phyloP scores from a whole-genome alignment of 2,797 vertebrate genomes.

The Myiothlypis chrysogaster region DNA sequence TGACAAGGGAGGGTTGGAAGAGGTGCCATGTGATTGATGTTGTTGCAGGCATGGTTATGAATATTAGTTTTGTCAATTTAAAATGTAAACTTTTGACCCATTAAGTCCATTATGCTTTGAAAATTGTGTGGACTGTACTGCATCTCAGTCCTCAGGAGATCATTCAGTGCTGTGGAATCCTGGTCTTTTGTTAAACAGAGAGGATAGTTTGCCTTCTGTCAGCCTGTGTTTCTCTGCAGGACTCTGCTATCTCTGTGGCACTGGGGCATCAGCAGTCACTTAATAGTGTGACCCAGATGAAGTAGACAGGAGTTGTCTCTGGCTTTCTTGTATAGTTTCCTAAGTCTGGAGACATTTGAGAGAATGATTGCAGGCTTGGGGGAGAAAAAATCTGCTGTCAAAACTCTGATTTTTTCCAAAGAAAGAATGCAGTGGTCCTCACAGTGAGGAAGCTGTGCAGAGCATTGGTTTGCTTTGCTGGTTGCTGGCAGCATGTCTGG shows the following conservation, averaged over 20 bases:
- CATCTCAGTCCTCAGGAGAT: not conserved
- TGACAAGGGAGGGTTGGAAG: not conserved
- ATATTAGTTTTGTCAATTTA: not conserved
- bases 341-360: not conserved
- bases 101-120: not conserved
- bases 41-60: not conserved
- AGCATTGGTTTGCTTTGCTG: not conserved
- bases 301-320: not conserved
- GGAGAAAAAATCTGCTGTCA: not conserved
- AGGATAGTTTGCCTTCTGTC: not conserved
- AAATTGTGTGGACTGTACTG: not conserved
- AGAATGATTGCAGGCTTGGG: not conserved
- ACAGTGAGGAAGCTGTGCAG: not conserved
- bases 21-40: not conserved
- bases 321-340: not conserved
- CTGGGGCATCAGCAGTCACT: not conserved
- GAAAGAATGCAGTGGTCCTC: not conserved
- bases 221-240: not conserved
- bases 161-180: not conserved
- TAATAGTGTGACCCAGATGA: not conserved
- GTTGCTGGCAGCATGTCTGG: not conserved
- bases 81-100: not conserved
- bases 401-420: not conserved
- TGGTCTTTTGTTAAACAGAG: not conserved
- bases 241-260: not conserved